Evolutionary conservation across 2,113 vertebrate species (phyloP), one percentile per base, ranked within the genome.

Genomic region (Panthera uncia): DNA sequence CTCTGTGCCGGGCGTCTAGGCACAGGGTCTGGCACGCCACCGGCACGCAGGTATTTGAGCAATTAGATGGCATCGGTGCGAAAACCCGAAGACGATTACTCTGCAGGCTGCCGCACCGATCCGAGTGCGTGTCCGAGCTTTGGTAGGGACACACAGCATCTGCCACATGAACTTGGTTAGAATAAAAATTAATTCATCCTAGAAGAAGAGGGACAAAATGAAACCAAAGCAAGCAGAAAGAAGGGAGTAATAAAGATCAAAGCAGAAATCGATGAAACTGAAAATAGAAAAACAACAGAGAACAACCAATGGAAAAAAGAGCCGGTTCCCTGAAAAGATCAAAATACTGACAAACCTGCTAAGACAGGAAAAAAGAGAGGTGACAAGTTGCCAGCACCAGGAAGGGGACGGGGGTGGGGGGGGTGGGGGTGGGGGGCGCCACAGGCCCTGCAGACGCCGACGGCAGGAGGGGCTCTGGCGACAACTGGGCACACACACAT

Each of bases 131-230:
- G 3, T 33, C 1, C 4, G 27, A 71, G 69, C 25, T 48, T 6
- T 0, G 10, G 31, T 0, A 16, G 29, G 13, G 5, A 2, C 3
- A 4, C 4, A 55, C 33, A 7, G n/a, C 45, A 19, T 29, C 18
- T 52, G 65, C 23, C 18, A 4, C 48, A 27, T 36, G 73, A 52
- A 76, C n/a, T 23, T 38, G 74, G 48, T 57, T 36, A 52, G 23
- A 61, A 57, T 23, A 68, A 36, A 76, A 84, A 7, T 33, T 19
- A 63, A 66, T 9, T n/a, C 29, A 80, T 18, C 38, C 36, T 11
- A 69, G 57, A 48, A 55, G 83, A 36, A 38, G 25, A 79, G 63
- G 15, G 69, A 48, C 27, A 74, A 50, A 86, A 87, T 50, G 36
- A 94, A 84, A 52, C 18, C 36, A 71, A 82, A 55, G 61, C 25